Evolutionary conservation across 2,888 invertebrate species (phyloP).

Genomic region (Atrina japonica): DNA sequence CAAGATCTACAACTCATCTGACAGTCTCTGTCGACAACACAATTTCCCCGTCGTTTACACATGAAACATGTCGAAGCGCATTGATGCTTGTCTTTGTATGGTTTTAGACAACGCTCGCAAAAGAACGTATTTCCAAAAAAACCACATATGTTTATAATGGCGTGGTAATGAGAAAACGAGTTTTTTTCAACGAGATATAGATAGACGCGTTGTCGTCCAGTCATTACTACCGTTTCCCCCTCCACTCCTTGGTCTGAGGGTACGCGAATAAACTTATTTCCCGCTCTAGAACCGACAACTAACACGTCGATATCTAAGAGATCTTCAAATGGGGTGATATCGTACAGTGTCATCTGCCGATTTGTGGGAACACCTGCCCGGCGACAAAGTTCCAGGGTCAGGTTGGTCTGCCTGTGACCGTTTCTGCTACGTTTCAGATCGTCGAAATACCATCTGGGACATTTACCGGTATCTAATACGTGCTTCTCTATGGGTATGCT

Average conservation of each 20-base stretch:
- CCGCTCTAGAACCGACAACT: constrained; percentile 12
- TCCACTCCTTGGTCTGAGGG: neutral
- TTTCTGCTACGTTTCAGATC: neutral
- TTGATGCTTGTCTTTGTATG: constrained; percentile 28
- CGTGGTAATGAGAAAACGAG: constrained; percentile 22
- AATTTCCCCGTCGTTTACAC: constrained; percentile 15
- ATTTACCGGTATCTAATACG: neutral
- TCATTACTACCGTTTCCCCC: neutral
- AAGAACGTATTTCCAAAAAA: constrained; percentile 27
- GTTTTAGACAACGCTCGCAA: constrained; percentile 37
- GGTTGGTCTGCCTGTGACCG: constrained; percentile 3
- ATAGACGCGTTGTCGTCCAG: constrained; percentile 11
- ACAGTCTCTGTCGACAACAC: neutral
- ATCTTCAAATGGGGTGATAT: constrained; percentile 8
- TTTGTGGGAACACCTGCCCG: neutral
- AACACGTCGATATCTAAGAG: constrained; percentile 10
- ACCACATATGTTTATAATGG: constrained; percentile 22
- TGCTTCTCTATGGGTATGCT: constrained; percentile 14
- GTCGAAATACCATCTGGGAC: constrained; percentile 13
- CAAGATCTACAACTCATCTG: neutral
- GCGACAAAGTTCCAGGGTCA: neutral
- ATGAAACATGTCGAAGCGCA: constrained; percentile 35
- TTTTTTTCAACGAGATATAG: constrained; percentile 13
- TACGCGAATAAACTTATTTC: constrained; percentile 19
- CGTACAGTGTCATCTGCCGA: neutral